Evolutionary conservation across 2,797 vertebrate species (phyloP).

Genomic region (Clangula hyemalis): DNA sequence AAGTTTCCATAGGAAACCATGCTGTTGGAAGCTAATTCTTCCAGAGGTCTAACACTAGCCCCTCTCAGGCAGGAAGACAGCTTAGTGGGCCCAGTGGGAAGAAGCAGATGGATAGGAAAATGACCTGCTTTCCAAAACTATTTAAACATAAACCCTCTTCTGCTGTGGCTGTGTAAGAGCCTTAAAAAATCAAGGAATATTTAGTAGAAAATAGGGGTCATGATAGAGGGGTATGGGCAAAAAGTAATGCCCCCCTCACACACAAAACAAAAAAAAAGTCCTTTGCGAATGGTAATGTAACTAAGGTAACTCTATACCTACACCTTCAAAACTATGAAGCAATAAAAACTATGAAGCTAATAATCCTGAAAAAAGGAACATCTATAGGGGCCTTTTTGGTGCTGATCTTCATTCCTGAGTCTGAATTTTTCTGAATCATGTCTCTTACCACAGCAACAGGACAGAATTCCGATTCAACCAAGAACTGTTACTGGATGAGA

Average conservation of each 20-base stretch:
- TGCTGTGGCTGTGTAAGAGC: background rate
- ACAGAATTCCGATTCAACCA: background rate
- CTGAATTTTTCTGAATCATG: background rate
- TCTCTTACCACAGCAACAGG: background rate
- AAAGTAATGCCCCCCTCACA: background rate
- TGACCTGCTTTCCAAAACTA: background rate
- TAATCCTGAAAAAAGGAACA: background rate
- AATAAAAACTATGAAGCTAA: background rate
- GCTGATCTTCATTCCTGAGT: background rate
- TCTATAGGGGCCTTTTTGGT: background rate
- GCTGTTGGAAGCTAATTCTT: background rate
- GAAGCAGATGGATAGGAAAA: slow-evolving; percentile 3
- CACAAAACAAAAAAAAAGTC: background rate
- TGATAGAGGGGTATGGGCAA: background rate
- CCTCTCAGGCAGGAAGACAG: background rate
- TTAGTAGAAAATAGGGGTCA: background rate
- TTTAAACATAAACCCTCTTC: background rate
- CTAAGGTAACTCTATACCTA: background rate
- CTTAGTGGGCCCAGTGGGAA: background rate
- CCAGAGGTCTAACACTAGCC: background rate
- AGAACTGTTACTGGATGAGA: background rate
- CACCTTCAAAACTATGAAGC: background rate
- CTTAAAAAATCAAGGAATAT: background rate
- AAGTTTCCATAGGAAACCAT: background rate
- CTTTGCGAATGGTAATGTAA: background rate